phyloP scores from a whole-genome alignment of 2,113 vertebrate species.

The Myrmophylax atrothorax region DNA sequence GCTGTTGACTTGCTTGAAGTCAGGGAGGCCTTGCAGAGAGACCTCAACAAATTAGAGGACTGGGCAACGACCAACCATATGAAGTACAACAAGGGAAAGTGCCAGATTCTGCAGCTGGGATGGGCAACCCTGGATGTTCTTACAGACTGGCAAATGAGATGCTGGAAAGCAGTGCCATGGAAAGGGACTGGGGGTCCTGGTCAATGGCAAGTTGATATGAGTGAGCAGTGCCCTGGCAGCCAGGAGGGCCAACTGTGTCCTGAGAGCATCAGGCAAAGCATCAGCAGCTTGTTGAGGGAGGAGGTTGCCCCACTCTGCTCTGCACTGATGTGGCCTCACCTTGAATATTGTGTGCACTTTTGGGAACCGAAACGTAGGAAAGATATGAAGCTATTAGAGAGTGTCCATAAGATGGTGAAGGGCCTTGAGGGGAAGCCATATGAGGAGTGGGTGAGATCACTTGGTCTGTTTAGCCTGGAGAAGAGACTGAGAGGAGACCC shows the following conservation, averaged over 20 bases:
- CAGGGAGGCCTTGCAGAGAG: background rate
- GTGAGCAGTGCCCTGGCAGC: background rate
- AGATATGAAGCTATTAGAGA: background rate
- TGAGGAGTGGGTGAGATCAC: background rate
- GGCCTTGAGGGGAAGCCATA: background rate
- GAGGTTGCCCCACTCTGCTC: background rate
- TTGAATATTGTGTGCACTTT: background rate
- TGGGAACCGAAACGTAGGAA: background rate
- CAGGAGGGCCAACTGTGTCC: background rate
- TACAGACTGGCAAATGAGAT: background rate
- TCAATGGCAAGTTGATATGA: background rate
- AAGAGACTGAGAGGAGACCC: background rate
- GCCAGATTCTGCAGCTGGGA: background rate
- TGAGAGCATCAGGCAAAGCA: background rate
- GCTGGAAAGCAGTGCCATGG: background rate
- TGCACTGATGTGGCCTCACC: background rate
- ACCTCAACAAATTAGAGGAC: background rate
- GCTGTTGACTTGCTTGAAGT: background rate
- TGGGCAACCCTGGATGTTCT: background rate
- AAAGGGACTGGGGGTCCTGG: background rate
- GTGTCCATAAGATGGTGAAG: background rate
- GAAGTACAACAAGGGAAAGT: background rate
- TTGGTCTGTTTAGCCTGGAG: background rate
- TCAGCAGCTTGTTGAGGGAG: background rate
- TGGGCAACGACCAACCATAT: background rate